Evolutionary conservation across 2,797 vertebrate species (phyloP), one percentile per base, ranked within the genome.

Genomic region (Enteromius viviparus): DNA sequence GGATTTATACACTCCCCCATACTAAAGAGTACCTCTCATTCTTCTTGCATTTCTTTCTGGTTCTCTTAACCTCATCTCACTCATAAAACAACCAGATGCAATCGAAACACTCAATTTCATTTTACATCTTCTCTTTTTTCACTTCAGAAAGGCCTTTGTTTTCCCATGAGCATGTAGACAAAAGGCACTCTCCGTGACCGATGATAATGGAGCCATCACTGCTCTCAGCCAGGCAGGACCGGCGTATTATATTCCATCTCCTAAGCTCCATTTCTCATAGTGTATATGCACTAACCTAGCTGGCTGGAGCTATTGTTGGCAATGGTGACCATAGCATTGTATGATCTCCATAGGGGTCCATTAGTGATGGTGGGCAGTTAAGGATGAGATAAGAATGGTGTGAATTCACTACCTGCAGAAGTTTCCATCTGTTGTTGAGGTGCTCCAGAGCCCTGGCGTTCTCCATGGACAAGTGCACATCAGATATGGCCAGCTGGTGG

Each of bases 401-500:
- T 7, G n/a, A n/a, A 42, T 55, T 70, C 32, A 66, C 34, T 93
- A 99, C 98, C 97, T 99, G 97, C 78, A 99, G 95, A 87, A 97
- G 95, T 89, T 99, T 99, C 97, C 97, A 99, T 79, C 95, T 95
- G 34, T 90, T 95, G 91, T 98, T 99, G 90, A 99, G 97, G 89
- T 99, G 97, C 90, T 99, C 98, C 91, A 99, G 93, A 80, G 93
- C 89, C 0, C 95, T 95, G 37, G 97, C 97, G 53, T 97, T 99
- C 85, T 99, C 98, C 96, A 98, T 96, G 85, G 97, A 98, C 87
- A 99, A 93, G 87, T 99, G 98, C 42, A 99, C 98, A 84, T 99
- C 97, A 0, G 97, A 97, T 90, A 99, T 96, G 37, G 98, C 98
- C 85, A 99, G 95, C 89, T 99, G 97, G 91, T 99, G 98, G 0